phyloP scores from a whole-genome alignment of 2,888 invertebrate genomes.

The Bembecia ichneumoniformis region DNA sequence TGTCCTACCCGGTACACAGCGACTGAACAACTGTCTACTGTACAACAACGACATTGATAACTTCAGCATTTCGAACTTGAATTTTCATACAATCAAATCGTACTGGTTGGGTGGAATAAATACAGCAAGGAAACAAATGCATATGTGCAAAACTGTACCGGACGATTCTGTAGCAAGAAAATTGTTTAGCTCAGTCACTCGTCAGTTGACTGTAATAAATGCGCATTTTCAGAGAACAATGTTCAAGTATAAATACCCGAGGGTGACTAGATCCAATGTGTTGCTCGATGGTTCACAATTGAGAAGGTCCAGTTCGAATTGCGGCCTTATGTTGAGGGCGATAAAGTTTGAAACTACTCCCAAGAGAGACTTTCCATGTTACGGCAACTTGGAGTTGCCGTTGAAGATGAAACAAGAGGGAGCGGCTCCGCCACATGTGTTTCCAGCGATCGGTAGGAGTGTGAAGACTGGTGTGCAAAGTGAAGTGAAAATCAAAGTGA shows the following conservation, averaged over 20 bases:
- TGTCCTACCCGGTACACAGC: constrained; percentile 12
- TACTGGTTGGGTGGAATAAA: constrained; percentile 50
- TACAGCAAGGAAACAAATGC: constrained; percentile 46
- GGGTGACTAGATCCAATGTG: constrained; percentile 57
- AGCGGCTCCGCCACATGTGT: constrained; percentile 32
- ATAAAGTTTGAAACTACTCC: constrained; percentile 55
- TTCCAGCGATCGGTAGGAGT: constrained; percentile 34
- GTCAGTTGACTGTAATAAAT: constrained; percentile 57
- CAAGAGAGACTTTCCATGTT: constrained; percentile 55
- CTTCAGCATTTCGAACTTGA: constrained; percentile 21
- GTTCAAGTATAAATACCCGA: constrained; percentile 59
- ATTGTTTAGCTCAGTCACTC: constrained; percentile 56
- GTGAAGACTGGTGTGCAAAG: constrained; percentile 28
- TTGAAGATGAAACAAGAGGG: constrained; percentile 56
- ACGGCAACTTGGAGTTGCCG: constrained; percentile 61
- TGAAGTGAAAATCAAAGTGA: constrained; percentile 30
- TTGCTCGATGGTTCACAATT: constrained; percentile 43
- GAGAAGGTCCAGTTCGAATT: constrained; percentile 41
- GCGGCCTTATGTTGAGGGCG: constrained; percentile 45
- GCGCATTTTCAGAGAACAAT: constrained; percentile 50
- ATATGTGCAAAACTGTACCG: constrained; percentile 34
- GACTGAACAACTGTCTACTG: constrained; percentile 37
- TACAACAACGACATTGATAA: constrained; percentile 19
- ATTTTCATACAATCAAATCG: constrained; percentile 21
- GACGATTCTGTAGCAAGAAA: constrained; percentile 47